These are phyloP conservation scores for Gasteruption jaculator DNA, from an alignment of 2,888 invertebrate species.

Conservation along the genomic window DNA sequence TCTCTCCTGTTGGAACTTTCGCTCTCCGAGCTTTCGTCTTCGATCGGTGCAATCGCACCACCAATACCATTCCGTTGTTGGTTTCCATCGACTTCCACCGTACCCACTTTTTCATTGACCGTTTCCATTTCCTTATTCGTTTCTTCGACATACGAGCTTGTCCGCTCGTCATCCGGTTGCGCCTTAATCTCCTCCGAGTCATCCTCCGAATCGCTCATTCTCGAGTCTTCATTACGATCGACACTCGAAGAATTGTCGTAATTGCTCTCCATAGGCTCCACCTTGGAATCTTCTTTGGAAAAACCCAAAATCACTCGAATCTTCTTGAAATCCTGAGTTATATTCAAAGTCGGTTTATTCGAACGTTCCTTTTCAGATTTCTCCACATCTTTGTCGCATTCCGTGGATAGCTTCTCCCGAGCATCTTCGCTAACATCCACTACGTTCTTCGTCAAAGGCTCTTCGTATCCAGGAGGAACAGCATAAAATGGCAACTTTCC, in stretches of 20 bases:
- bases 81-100: no score
- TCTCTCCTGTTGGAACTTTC: conserved; percentile 45
- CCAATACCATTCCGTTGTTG: no score
- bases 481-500: conserved; percentile 96
- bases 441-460: conserved; percentile 56
- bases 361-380: conserved; percentile 19
- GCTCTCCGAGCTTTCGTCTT: conserved; percentile 31
- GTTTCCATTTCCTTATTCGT: conserved; percentile 2
- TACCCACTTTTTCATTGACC: conserved; percentile 17
- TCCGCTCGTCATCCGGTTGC: neutral
- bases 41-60: no score
- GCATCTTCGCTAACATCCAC: conserved; percentile 32
- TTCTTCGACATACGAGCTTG: conserved; percentile 3
- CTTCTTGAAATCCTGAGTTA: conserved; percentile 78
- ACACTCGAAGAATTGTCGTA: conserved; percentile 23
- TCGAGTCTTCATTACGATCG: conserved; percentile 23
- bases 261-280: conserved; percentile 16
- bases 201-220: no score
- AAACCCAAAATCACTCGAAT: conserved; percentile 72
- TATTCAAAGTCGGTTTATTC: conserved; percentile 45
- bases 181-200: neutral
- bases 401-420: conserved; percentile 43
- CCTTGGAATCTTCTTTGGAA: conserved; percentile 56
- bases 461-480: conserved; percentile 77
- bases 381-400: conserved; percentile 5